Evolutionary conservation across 2,113 vertebrate genomes (phyloP).

Genomic region (Tricholaema leucomelas): DNA sequence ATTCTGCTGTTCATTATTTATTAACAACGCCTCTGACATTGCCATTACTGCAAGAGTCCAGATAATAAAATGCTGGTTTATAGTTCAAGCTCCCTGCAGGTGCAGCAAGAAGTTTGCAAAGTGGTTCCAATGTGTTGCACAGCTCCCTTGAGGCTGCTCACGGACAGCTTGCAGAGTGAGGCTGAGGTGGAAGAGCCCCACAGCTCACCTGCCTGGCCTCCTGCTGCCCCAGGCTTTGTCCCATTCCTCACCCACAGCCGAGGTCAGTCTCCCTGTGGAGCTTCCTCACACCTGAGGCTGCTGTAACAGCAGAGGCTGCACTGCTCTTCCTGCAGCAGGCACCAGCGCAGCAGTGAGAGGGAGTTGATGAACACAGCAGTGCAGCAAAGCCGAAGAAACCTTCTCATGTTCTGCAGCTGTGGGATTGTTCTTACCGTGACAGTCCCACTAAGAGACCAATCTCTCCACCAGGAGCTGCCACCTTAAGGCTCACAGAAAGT

Average conservation of each 20-base stretch:
- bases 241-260: not conserved
- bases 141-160: conserved; percentile 31
- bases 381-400: not conserved
- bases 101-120: conserved; percentile 70
- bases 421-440: not conserved
- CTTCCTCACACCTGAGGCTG: not conserved
- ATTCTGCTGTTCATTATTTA: conserved; percentile 73
- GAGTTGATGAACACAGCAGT: fast-evolving
- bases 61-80: conserved; percentile 70
- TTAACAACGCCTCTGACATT: conserved; percentile 67
- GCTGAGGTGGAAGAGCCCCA: not conserved
- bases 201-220: not conserved
- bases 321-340: not conserved
- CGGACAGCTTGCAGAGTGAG: not conserved
- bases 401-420: not conserved
- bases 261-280: not conserved
- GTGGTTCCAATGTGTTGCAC: conserved; percentile 40
- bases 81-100: conserved; percentile 69
- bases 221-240: not conserved
- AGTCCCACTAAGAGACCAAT: not conserved
- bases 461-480: not conserved
- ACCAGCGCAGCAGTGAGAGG: not conserved
- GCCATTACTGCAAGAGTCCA: conserved; percentile 64
- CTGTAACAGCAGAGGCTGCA: not conserved
- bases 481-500: conserved; percentile 12